A percentile compares a stretch with the other conserved stretches of the same genome.
Conservation (phyloP, 2,888 invertebrate genomes). For the Troides aeacus region DNA sequence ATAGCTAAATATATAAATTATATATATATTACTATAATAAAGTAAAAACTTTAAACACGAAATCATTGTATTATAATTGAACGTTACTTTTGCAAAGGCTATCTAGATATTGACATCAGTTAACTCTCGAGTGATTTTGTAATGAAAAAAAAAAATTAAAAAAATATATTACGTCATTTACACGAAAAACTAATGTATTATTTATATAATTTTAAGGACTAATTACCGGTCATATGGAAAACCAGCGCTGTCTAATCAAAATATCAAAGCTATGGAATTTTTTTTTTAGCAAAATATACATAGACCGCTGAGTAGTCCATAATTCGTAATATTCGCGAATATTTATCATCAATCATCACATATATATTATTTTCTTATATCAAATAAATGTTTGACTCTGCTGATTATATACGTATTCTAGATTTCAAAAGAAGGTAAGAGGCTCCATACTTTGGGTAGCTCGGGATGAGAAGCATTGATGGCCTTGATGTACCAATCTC, state of each 20-base stretch:
- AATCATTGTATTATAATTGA: background rate
- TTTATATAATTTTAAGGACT: no score
- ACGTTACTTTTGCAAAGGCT: background rate
- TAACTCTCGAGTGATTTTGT: no score
- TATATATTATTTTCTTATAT: background rate
- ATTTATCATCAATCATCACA: background rate
- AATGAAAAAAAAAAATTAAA: no score
- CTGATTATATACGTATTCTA: conserved; percentile 10
- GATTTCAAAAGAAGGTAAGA: conserved; percentile 10
- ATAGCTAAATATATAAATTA: background rate
- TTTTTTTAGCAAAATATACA: background rate
- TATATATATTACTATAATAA: background rate
- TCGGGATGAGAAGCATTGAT: background rate
- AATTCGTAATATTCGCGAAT: background rate
- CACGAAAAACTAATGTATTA: no score
- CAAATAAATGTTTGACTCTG: background rate
- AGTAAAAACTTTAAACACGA: background rate
- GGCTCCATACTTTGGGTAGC: background rate
- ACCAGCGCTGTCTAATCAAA: no score
- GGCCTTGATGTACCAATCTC: background rate
- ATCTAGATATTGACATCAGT: background rate
- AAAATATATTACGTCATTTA: no score
- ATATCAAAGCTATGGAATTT: no score
- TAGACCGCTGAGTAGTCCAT: background rate
- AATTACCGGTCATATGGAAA: no score